Evolutionary conservation across 2,888 invertebrate species (phyloP), one percentile per base, ranked within the genome.

Genomic region (Philopedon plagiatum): DNA sequence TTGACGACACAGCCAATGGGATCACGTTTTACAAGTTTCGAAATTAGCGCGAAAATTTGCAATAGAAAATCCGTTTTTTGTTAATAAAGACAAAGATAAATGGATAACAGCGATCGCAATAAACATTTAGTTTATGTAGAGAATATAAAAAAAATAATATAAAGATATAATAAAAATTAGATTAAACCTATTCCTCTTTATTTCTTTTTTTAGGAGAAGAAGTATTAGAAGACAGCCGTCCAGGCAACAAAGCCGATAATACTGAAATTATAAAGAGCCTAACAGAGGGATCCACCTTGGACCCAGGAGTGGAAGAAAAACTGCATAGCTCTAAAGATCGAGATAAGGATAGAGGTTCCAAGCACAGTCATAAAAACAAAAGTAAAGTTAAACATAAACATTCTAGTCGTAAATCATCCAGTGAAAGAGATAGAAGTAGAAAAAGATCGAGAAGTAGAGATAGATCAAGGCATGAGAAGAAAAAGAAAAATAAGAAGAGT

Each of bases 151-250:
- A n/a, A n/a, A n/a, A n/a, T n/a, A n/a, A n/a, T n/a, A n/a, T n/a
- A n/a, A n/a, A n/a, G n/a, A n/a, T n/a, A n/a, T n/a, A n/a, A n/a
- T n/a, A n/a, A n/a, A n/a, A n/a, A n/a, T n/a, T n/a, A n/a, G n/a
- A n/a, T n/a, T n/a, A n/a, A n/a, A n/a, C n/a, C n/a, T n/a, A n/a
- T n/a, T n/a, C n/a, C n/a, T n/a, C n/a, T 29, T 26, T 34, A 34
- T 61, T 57, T 26, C 66, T 32, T 56, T 78, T 74, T 76, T 23
- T 73, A 89, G 89, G 90, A 88, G 51, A 85, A 75, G 84, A 85
- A 81, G 83, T 85, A 18, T 90, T 92, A 82, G 91, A 91, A 84
- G 86, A 85, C 56, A 89, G 89, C 41, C 89, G 90, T 79, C 87
- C 88, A 65, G 88, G 89, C 2, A 89, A 90, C 69, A 88, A 89